A percentile compares a stretch with the other conserved stretches of the same genome.
These are phyloP conservation scores for Noctua fimbriata DNA, from an alignment of 2,888 invertebrate genomes.

Conservation along the genomic window DNA sequence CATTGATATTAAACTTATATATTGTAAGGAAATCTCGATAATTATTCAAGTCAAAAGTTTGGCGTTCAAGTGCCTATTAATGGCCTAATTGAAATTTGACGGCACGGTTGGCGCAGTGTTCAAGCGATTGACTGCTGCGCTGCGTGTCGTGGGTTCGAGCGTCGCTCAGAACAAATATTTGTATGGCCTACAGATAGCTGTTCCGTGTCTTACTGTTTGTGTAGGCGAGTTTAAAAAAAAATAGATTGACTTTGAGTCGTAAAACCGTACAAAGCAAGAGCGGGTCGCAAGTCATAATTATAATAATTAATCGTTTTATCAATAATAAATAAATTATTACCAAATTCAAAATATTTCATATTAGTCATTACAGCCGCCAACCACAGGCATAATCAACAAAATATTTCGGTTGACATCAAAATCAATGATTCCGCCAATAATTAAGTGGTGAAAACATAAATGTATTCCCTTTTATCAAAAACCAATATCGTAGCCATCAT, in stretches of 20 bases:
- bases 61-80: not conserved
- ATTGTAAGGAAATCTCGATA: not conserved
- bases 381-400: not conserved
- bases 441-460: constrained; percentile 29
- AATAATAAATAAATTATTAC: not conserved
- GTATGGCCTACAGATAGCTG: no score
- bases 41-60: not conserved
- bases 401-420: not conserved
- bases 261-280: not conserved
- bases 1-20: no score
- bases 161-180: no score
- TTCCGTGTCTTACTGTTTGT: no score
- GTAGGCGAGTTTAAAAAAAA: no score
- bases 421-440: constrained; percentile 18
- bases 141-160: no score
- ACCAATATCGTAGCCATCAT: constrained; percentile 39
- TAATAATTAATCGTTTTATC: not conserved
- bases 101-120: no score
- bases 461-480: constrained; percentile 49
- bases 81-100: no score
- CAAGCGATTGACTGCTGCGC: no score
- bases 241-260: no score
- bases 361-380: not conserved
- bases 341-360: not conserved
- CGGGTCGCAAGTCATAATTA: not conserved